Evolutionary conservation across 2,113 vertebrate genomes (phyloP).

Genomic region (Illadopsis cleaveri): DNA sequence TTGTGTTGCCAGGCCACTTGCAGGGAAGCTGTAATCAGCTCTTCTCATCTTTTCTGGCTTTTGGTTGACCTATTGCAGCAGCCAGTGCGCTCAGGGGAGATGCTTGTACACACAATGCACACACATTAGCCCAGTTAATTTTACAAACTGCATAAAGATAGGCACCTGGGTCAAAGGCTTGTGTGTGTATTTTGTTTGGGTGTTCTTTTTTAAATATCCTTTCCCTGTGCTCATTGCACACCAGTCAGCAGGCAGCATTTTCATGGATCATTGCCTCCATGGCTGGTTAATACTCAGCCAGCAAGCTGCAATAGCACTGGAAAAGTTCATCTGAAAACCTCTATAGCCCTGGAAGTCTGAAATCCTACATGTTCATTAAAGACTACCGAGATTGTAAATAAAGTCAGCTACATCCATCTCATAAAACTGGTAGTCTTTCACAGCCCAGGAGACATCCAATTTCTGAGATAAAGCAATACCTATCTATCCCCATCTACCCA

Average conservation of each 20-base stretch:
- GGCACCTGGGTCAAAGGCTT: background rate
- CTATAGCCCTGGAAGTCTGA: background rate
- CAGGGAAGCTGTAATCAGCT: background rate
- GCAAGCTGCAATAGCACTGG: fast-evolving
- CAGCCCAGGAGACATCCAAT: background rate
- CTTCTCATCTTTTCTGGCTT: background rate
- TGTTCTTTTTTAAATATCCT: background rate
- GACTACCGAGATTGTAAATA: background rate
- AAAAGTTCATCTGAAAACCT: background rate
- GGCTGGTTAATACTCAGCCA: background rate
- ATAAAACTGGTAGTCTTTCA: background rate
- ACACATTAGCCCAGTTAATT: background rate
- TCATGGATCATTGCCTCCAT: background rate
- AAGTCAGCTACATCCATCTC: background rate
- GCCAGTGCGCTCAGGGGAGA: background rate
- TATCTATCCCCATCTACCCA: background rate
- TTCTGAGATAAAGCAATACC: background rate
- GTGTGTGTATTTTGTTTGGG: background rate
- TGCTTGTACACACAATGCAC: background rate
- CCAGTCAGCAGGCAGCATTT: background rate
- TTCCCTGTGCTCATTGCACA: background rate
- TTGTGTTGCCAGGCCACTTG: background rate
- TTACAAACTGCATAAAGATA: background rate
- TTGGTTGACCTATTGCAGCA: background rate
- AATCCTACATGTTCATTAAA: background rate